These are phyloP conservation scores for Myotis pilosus DNA, from an alignment of 2,797 vertebrate genomes.

Conservation along the genomic window DNA sequence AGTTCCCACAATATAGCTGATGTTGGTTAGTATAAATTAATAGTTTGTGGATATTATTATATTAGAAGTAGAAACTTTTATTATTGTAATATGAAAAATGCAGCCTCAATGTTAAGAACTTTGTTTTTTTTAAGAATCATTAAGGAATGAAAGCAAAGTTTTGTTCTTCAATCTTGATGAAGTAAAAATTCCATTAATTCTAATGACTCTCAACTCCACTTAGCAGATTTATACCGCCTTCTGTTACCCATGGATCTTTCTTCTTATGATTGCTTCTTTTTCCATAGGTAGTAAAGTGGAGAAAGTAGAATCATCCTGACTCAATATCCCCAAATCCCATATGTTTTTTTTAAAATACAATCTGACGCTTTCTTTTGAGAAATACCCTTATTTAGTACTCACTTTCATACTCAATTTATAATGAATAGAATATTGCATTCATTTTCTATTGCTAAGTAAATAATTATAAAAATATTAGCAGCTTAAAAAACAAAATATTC, in stretches of 20 bases:
- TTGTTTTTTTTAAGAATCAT: not conserved
- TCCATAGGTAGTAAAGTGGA: not conserved
- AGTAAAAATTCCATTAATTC: not conserved
- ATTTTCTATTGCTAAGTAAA: not conserved
- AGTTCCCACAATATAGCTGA: not conserved
- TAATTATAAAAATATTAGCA: not conserved
- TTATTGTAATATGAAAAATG: not conserved
- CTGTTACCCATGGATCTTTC: not conserved
- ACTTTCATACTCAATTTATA: not conserved
- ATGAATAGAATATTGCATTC: not conserved
- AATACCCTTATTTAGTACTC: not conserved
- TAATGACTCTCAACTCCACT: not conserved
- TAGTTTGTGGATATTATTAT: not conserved
- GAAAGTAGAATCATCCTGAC: not conserved
- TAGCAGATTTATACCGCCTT: not conserved
- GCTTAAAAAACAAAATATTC: not conserved
- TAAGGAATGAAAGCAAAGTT: not conserved
- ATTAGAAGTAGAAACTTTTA: not conserved
- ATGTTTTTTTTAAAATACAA: not conserved
- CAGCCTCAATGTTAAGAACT: not conserved
- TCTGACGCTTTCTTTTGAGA: not conserved
- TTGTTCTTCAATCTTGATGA: not conserved
- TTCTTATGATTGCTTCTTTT: not conserved
- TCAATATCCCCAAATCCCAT: not conserved
- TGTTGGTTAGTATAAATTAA: not conserved